Evolutionary conservation across 2,888 invertebrate species (phyloP).

Genomic region (Caradrina clavipalpis): DNA sequence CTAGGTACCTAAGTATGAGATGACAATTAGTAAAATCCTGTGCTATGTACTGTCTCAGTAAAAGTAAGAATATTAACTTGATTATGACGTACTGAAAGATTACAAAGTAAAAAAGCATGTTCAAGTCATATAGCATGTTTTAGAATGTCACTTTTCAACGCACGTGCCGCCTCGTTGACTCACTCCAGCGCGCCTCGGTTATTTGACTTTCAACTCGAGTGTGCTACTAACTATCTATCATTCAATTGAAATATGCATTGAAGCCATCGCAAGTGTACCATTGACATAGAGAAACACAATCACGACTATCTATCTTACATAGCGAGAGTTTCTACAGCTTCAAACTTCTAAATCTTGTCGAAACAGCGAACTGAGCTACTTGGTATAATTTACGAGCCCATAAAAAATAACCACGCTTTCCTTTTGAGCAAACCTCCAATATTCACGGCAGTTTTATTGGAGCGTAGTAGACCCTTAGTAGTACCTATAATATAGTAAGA

Average conservation of each 20-base stretch:
- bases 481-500: slow-evolving; percentile 56
- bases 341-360: slow-evolving; percentile 56
- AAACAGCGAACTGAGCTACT: slow-evolving; percentile 62
- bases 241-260: slow-evolving; percentile 36
- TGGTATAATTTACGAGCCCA: slow-evolving; percentile 66
- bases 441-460: slow-evolving; percentile 63
- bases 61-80: neutral
- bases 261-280: slow-evolving; percentile 12
- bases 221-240: slow-evolving; percentile 36
- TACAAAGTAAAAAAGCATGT: slow-evolving; percentile 2
- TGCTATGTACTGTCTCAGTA: neutral
- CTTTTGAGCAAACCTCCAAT: slow-evolving; percentile 65
- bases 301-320: slow-evolving; percentile 3
- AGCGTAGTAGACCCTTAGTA: slow-evolving; percentile 52
- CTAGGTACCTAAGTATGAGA: neutral
- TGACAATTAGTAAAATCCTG: neutral
- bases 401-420: slow-evolving; percentile 70
- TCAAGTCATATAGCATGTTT: slow-evolving; percentile 8
- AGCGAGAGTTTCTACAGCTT: slow-evolving; percentile 21
- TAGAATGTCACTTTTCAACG: slow-evolving; percentile 33
- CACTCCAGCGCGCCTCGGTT: slow-evolving; percentile 32
- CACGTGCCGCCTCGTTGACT: slow-evolving; percentile 38
- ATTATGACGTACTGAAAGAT: neutral
- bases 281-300: slow-evolving; percentile 18
- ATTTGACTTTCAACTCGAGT: slow-evolving; percentile 53